A percentile compares a stretch with the other conserved stretches of the same genome.
Conservation (phyloP, 2,113 vertebrate species). For the Oophaga pumilio region DNA sequence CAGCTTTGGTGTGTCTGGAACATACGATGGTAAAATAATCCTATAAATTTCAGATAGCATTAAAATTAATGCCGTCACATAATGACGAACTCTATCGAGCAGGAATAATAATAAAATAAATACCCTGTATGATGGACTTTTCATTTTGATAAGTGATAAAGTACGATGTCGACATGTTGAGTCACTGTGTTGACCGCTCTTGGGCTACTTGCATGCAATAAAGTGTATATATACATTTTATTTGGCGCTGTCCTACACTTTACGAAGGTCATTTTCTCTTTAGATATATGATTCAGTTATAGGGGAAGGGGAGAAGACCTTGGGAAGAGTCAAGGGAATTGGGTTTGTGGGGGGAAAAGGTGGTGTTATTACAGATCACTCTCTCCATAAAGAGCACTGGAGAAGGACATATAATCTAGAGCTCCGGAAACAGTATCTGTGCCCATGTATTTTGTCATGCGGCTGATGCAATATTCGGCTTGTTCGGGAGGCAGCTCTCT, state of each 20-base stretch:
- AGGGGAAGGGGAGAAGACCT: slow-evolving; percentile 21
- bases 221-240: slow-evolving; percentile 58
- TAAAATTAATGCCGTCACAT: background rate
- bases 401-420: slow-evolving; percentile 92
- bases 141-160: background rate
- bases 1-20: background rate
- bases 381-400: slow-evolving; percentile 88
- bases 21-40: background rate
- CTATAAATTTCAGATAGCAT: background rate
- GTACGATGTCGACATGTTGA: background rate
- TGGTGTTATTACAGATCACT: slow-evolving; percentile 81
- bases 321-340: slow-evolving; percentile 25
- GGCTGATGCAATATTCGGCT: slow-evolving; percentile 89
- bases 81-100: background rate
- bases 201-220: background rate
- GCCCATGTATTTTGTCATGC: slow-evolving; percentile 84
- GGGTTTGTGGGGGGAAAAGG: background rate
- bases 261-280: slow-evolving; percentile 30
- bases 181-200: background rate
- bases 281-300: background rate
- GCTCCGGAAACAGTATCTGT: slow-evolving; percentile 71
- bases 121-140: background rate
- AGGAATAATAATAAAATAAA: background rate
- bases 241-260: slow-evolving; percentile 33
- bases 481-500: slow-evolving; percentile 85